A percentile compares a stretch with the other conserved stretches of the same genome.
phyloP scores from a whole-genome alignment of 2,113 vertebrate species.

The Pseudopipra pipra region DNA sequence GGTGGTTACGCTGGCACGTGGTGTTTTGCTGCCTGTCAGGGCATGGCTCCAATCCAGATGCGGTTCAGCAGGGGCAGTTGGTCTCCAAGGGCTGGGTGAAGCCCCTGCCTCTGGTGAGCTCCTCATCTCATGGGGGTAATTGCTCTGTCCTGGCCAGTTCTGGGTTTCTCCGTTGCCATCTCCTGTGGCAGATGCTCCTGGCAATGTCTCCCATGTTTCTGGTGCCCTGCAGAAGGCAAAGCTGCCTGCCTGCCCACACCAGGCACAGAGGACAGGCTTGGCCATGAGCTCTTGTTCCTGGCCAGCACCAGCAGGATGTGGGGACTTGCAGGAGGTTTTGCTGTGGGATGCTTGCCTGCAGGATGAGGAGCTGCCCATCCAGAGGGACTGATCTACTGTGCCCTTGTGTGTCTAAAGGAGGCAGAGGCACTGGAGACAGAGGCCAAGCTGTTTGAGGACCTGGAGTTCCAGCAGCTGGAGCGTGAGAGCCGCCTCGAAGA shows the following conservation, averaged over 20 bases:
- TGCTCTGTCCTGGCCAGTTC: not conserved
- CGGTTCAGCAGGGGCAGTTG: not conserved
- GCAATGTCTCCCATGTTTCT: not conserved
- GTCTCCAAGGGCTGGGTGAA: not conserved
- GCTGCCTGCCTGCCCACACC: not conserved
- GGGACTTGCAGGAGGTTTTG: not conserved
- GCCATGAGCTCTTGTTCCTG: not conserved
- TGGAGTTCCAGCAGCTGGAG: conserved; percentile 98
- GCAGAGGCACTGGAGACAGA: conserved; percentile 86
- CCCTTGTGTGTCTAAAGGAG: conserved; percentile 74
- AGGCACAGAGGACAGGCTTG: not conserved
- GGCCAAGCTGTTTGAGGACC: conserved; percentile 92
- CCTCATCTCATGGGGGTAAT: accelerated
- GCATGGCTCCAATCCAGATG: accelerated
- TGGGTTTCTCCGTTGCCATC: not conserved
- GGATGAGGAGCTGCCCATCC: accelerated
- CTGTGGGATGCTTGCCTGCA: not conserved
- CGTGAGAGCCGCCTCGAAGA: conserved; percentile 92
- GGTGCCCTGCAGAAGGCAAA: not conserved
- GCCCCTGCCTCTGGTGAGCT: accelerated
- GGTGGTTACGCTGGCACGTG: accelerated
- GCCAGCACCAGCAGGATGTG: not conserved
- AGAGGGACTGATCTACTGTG: not conserved
- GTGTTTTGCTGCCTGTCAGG: not conserved
- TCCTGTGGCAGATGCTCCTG: not conserved